Evolutionary conservation across 2,113 vertebrate genomes (phyloP).

Genomic region (Ramphastos sulfuratus): DNA sequence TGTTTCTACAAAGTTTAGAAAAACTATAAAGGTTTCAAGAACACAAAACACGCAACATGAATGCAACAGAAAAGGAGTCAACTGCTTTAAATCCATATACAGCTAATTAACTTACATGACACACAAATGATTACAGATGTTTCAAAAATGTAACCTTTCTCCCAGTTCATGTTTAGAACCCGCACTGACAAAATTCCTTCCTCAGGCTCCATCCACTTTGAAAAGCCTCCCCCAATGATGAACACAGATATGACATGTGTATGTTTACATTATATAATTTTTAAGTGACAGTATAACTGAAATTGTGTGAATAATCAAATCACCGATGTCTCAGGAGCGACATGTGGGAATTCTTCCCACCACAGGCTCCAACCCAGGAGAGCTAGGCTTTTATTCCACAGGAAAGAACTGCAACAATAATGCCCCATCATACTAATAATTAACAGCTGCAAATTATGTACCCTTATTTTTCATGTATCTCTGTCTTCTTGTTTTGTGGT

Average conservation of each 20-base stretch:
- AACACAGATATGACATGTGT: neutral
- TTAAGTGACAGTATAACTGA: neutral
- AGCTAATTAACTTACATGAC: constrained; percentile 53
- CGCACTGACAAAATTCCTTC: neutral
- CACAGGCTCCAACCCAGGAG: neutral
- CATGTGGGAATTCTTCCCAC: neutral
- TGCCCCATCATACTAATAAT: neutral
- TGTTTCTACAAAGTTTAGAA: constrained; percentile 1
- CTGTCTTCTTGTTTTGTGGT: neutral
- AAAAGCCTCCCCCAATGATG: neutral
- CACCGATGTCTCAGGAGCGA: neutral
- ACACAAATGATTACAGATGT: constrained; percentile 71
- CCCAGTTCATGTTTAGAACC: constrained; percentile 14
- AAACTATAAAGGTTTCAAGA: constrained; percentile 43
- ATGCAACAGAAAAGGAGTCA: constrained; percentile 32
- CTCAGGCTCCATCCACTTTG: neutral
- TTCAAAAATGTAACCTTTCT: constrained; percentile 56
- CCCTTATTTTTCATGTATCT: neutral
- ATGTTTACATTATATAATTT: constrained; percentile 9
- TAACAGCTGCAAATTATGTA: neutral
- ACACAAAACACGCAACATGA: constrained; percentile 1
- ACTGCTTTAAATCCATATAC: constrained; percentile 59
- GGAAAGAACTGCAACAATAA: neutral
- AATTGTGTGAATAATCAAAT: neutral
- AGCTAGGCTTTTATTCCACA: neutral